Evolutionary conservation across 2,888 invertebrate species (phyloP).

Genomic region (Cetonia aurata): DNA sequence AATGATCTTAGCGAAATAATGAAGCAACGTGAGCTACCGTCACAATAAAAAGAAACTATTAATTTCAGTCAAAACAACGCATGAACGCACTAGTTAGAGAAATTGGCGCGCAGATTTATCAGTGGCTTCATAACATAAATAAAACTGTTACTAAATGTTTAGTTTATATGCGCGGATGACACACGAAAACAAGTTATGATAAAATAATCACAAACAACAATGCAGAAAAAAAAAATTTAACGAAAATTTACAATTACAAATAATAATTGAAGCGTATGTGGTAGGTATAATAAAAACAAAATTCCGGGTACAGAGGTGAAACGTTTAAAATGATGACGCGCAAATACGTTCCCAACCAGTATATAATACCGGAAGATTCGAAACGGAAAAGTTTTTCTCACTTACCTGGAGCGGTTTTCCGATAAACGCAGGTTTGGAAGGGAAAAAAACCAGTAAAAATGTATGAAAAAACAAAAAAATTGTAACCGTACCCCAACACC

Average conservation of each 20-base stretch:
- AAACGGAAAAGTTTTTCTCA: slow-evolving; percentile 1
- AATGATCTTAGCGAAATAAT: too few species aligned
- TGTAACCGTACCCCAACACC: slow-evolving; percentile 27
- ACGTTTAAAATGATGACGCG: slow-evolving; percentile 26
- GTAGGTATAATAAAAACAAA: slow-evolving; percentile 2
- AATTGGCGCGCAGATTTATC: too few species aligned
- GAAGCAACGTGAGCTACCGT: too few species aligned
- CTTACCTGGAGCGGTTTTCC: slow-evolving; percentile 9
- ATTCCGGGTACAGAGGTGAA: neutral
- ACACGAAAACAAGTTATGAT: too few species aligned
- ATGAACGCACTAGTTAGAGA: too few species aligned
- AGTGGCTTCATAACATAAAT: too few species aligned
- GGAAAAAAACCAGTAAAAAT: slow-evolving; percentile 5
- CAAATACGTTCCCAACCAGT: slow-evolving; percentile 1
- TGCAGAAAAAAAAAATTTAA: neutral
- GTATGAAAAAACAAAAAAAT: slow-evolving; percentile 10
- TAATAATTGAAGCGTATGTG: neutral
- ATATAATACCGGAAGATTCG: too few species aligned
- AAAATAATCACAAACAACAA: neutral
- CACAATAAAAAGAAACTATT: too few species aligned
- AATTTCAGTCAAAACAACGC: too few species aligned
- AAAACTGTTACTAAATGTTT: too few species aligned
- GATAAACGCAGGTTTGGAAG: neutral
- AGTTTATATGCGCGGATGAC: too few species aligned
- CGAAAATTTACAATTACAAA: neutral